Base-by-base conservation (phyloP, 2,888 invertebrate species). In the Crioceris asparagi region DNA sequence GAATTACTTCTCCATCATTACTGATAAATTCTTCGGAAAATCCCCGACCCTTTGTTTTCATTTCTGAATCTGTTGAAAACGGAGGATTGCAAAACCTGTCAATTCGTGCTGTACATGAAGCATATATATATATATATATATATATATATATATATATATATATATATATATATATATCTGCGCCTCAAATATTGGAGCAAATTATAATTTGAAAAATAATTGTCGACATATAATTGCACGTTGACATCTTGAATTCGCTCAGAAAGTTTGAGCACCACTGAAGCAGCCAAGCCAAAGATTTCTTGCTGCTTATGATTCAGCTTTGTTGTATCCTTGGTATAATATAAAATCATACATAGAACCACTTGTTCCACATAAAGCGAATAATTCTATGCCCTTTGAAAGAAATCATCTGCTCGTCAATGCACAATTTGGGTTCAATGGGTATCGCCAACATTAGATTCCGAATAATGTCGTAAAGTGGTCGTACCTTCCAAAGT, bases 11-110 rank as follows among this genome's bases (percentile, higher is more conserved):
- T 16, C 39, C 44, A 32, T 44, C 45, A 8, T 23, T 16, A 40
- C 45, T 49, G 14, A 41, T 23, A 16, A 47, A 11, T 40, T 50
- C 43, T 29, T 48, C 45, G 10, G 33, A 26, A 30, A 37, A 35
- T 11, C 46, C 49, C 27, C 45, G 32, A 12, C 26, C 30, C 23
- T 41, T 45, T 26, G 40, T 43, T 30, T 38, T 35, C 33, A 45
- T 29, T n/a, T n/a, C n/a, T n/a, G n/a, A n/a, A n/a, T n/a, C 47
- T 16, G 30, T 17, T 11, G 42, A 32, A 14, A 51, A 44, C 18
- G 48, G 44, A 17, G 48, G 46, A 11, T 39, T 39, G 18, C 33
- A 29, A 35, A 50, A 48, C n/a, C 49, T 19, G 29, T 50, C 45
- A 11, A 43, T 25, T 38, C 49, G 29, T 12, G 40, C 36, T 17